A percentile compares a stretch with the other conserved stretches of the same genome.
Conservation (phyloP, 1,140 invertebrate genomes). For the Schlechtendalia chinensis region DNA sequence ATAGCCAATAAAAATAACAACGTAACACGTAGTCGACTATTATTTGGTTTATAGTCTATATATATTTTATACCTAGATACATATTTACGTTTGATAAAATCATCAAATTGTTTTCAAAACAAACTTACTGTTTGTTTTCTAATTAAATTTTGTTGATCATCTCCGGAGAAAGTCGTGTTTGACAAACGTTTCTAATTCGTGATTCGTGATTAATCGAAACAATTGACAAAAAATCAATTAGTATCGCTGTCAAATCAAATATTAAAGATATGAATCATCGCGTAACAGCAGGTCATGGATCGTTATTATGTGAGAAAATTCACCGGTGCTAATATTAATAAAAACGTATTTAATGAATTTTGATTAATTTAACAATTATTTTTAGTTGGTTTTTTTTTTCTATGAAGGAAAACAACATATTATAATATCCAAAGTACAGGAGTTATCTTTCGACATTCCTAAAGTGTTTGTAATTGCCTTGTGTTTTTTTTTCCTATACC, state of each 20-base stretch:
- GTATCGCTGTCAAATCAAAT: neutral
- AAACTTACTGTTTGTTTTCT: neutral
- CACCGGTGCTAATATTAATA: neutral
- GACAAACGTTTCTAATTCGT: constrained; percentile 7
- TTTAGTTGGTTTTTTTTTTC: neutral
- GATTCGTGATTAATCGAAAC: constrained; percentile 1
- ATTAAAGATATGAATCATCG: neutral
- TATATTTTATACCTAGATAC: neutral
- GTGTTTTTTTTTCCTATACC: neutral
- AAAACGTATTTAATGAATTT: neutral
- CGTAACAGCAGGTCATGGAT: neutral
- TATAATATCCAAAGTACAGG: neutral
- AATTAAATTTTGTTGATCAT: neutral
- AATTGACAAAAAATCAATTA: neutral
- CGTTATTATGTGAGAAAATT: neutral
- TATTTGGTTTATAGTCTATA: neutral
- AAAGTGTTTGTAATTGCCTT: neutral
- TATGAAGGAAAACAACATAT: neutral
- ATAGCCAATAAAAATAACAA: neutral
- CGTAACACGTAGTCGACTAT: neutral
- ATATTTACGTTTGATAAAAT: constrained; percentile 8
- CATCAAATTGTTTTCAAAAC: constrained; percentile 6
- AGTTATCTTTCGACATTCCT: neutral
- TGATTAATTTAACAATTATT: neutral
- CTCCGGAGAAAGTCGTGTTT: constrained; percentile 1